A percentile compares a stretch with the other conserved stretches of the same genome.
phyloP scores from a whole-genome alignment of 2,888 invertebrate genomes.

The Coenonympha arcania region DNA sequence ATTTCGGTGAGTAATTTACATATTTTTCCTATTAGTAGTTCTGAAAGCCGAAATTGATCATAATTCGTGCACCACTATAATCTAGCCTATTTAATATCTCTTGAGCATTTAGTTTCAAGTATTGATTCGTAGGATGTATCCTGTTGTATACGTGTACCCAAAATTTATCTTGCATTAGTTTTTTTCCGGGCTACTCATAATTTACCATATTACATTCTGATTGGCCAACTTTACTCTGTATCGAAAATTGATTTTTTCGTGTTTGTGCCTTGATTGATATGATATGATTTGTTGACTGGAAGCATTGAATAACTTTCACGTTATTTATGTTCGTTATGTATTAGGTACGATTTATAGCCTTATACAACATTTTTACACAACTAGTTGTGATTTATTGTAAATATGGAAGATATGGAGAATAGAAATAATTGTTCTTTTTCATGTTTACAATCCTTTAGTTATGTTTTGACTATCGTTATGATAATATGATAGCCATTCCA shows the following conservation, averaged over 20 bases:
- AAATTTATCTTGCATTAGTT: neutral
- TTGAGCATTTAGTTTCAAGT: neutral
- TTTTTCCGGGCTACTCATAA: neutral
- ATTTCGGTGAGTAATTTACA: conserved; percentile 16
- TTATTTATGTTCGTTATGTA: neutral
- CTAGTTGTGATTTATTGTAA: too few relatives aligned
- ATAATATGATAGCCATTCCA: too few relatives aligned
- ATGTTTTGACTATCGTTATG: too few relatives aligned
- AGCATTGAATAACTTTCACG: neutral
- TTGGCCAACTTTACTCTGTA: neutral
- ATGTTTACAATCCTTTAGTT: too few relatives aligned
- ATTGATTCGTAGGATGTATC: neutral
- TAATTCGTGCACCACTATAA: conserved; percentile 12
- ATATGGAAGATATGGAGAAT: too few relatives aligned
- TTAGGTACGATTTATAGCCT: neutral
- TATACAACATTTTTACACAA: too few relatives aligned
- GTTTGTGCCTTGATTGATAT: neutral
- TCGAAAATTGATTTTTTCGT: neutral
- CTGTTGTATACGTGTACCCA: neutral
- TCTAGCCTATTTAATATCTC: conserved; percentile 17
- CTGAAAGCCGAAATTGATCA: conserved; percentile 20
- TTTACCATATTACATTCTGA: neutral
- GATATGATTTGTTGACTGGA: neutral
- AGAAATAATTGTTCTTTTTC: too few relatives aligned
- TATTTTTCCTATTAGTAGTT: conserved; percentile 14